phyloP scores from a whole-genome alignment of 2,888 invertebrate genomes.

The Phania funesta region DNA sequence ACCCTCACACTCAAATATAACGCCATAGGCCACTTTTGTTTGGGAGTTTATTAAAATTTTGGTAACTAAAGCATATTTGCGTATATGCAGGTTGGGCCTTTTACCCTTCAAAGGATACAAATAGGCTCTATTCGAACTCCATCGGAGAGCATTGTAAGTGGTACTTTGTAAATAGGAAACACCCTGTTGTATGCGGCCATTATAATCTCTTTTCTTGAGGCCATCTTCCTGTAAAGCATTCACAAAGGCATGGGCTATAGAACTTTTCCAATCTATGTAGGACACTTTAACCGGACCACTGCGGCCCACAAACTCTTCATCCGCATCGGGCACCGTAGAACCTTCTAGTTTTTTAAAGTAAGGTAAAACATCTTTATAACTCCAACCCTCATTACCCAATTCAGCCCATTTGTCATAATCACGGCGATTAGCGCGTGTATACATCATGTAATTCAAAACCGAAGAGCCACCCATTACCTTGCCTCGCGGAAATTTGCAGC shows the following conservation, averaged over 20 bases:
- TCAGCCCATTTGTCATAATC: slow-evolving; percentile 90
- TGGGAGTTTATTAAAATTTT: slow-evolving; percentile 82
- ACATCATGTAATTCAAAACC: slow-evolving; percentile 90
- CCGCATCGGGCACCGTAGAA: slow-evolving; percentile 82
- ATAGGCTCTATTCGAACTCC: slow-evolving; percentile 84
- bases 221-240: slow-evolving; percentile 84
- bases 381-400: slow-evolving; percentile 87
- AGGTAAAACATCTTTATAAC: slow-evolving; percentile 85
- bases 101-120: slow-evolving; percentile 81
- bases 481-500: slow-evolving; percentile 90
- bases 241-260: slow-evolving; percentile 84
- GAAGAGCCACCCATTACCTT: slow-evolving; percentile 91
- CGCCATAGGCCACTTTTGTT: slow-evolving; percentile 82
- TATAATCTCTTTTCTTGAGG: slow-evolving; percentile 84
- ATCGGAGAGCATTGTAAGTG: slow-evolving; percentile 82
- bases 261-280: slow-evolving; percentile 82
- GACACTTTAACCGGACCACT: slow-evolving; percentile 82
- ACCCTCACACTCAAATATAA: slow-evolving; percentile 81
- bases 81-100: slow-evolving; percentile 82
- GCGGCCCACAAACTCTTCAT: slow-evolving; percentile 80
- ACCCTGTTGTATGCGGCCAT: slow-evolving; percentile 83
- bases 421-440: slow-evolving; percentile 84
- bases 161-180: slow-evolving; percentile 84
- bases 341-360: slow-evolving; percentile 90
- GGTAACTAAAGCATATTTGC: slow-evolving; percentile 82